A percentile compares a stretch with the other conserved stretches of the same genome.
These are phyloP conservation scores for Megalopta genalis DNA, from an alignment of 1,140 invertebrate genomes.

Conservation along the genomic window DNA sequence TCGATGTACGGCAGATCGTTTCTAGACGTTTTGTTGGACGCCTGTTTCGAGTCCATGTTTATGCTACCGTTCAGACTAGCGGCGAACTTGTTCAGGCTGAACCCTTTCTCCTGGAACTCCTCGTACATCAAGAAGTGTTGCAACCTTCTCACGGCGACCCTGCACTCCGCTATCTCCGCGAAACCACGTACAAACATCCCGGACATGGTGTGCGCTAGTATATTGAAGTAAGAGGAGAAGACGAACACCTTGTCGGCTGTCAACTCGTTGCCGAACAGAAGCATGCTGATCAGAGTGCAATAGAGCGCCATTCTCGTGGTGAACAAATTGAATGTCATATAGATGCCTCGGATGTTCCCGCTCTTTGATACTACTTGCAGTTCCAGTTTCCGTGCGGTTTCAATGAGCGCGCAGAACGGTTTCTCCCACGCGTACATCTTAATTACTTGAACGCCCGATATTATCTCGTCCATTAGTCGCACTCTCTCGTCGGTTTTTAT, in stretches of 20 bases:
- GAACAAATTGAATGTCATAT: conserved; percentile 87
- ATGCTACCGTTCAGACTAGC: conserved; percentile 52
- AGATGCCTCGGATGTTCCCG: conserved; percentile 86
- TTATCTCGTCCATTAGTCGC: conserved; percentile 89
- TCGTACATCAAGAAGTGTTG: conserved; percentile 81
- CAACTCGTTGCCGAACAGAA: conserved; percentile 80
- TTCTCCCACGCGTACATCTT: conserved; percentile 92
- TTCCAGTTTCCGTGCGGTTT: conserved; percentile 83
- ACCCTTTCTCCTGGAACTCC: conserved; percentile 73
- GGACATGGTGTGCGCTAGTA: conserved; percentile 84
- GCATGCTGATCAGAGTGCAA: conserved; percentile 83
- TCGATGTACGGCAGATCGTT: conserved; percentile 71
- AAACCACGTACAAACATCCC: conserved; percentile 87
- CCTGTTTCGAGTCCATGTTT: conserved; percentile 47
- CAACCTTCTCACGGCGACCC: conserved; percentile 83
- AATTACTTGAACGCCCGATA: conserved; percentile 86
- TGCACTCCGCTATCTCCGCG: conserved; percentile 82
- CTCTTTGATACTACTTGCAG: conserved; percentile 83
- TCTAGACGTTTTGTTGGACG: conserved; percentile 42
- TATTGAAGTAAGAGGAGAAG: conserved; percentile 83
- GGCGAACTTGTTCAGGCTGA: background rate
- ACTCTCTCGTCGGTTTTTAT: conserved; percentile 88
- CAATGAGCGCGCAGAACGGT: conserved; percentile 84
- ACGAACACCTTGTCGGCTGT: conserved; percentile 84
- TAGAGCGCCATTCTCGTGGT: conserved; percentile 85